Evolutionary conservation across 2,113 vertebrate species (phyloP), one percentile per base, ranked within the genome.

Genomic region (Leptobrachium leishanense): DNA sequence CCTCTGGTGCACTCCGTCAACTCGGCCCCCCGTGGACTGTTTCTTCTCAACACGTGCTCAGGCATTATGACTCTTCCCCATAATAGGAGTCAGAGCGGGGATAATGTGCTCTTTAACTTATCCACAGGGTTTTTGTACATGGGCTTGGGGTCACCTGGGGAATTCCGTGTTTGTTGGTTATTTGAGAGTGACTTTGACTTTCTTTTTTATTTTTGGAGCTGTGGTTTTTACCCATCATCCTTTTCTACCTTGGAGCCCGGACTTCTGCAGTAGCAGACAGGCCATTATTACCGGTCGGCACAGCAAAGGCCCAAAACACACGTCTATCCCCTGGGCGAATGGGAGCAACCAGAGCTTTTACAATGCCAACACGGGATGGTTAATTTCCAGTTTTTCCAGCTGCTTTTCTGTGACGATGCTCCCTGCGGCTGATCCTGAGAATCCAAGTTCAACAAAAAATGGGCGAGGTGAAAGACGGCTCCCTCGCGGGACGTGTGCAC

Each of bases 21-120:
- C 42, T 73, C 15, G 31, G n/a, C 65, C 62, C 73, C 65, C 62
- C 73, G 64, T 79, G 70, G 71, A 79, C 54, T 73, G 54, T 67
- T 31, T 31, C 50, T 59, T n/a, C 41, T 42, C 5, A 15, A 43
- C 64, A 54, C 46, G 57, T 73, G 39, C 40, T 66, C 40, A 31
- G 75, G 65, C 50, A n/a, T 76, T 15, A 59, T 43, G 39, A 69
- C 13, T 77, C 68, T 46, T 41, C 68, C 13, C 31, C n/a, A 46
- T 66, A 65, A 7, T 7, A 73, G 31, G 43, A 65, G 70, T 67
- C 40, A 73, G 68, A 20, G 6, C 13, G 4, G 50, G 53, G 50
- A 67, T 13, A 12, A 2, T 43, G 13, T 54, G 57, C 20, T 62
- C 43, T 53, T 44, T 4, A n/a, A 43, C 43, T 9, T 57, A 5